Evolutionary conservation across 2,113 vertebrate species (phyloP).

Genomic region (Ifrita kowaldi): DNA sequence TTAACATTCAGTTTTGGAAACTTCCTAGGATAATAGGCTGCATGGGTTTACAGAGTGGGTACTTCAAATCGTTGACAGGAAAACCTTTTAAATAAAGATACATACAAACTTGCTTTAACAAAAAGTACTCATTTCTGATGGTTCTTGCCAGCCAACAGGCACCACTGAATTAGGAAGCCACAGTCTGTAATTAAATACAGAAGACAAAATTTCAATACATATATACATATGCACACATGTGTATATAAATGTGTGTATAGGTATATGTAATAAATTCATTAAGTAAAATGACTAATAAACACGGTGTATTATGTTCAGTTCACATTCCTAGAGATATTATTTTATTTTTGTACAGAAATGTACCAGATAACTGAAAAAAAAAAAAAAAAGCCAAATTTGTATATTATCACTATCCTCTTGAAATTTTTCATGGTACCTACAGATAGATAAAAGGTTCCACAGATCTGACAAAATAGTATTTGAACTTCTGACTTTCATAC

Average conservation of each 20-base stretch:
- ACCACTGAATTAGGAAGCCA: slow-evolving; percentile 66
- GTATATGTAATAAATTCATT: slow-evolving; percentile 44
- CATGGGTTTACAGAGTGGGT: slow-evolving; percentile 16
- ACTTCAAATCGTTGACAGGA: slow-evolving; percentile 23
- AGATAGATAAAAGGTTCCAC: slow-evolving; percentile 39
- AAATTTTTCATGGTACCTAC: slow-evolving; percentile 46
- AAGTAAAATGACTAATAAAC: slow-evolving; percentile 40
- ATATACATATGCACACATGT: slow-evolving; percentile 58
- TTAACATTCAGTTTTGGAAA: slow-evolving; percentile 67
- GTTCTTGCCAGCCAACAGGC: slow-evolving; percentile 65
- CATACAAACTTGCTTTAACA: not conserved
- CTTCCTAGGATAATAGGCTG: slow-evolving; percentile 34
- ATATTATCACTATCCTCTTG: not conserved
- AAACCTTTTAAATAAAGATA: slow-evolving; percentile 45
- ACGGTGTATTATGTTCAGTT: slow-evolving; percentile 51
- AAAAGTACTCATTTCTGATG: slow-evolving; percentile 20
- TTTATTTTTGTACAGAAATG: slow-evolving; percentile 47
- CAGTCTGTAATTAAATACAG: slow-evolving; percentile 69
- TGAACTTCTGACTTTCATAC: slow-evolving; percentile 30
- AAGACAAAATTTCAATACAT: slow-evolving; percentile 59
- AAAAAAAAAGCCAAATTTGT: slow-evolving; percentile 24
- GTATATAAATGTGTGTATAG: slow-evolving; percentile 37
- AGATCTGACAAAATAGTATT: slow-evolving; percentile 6
- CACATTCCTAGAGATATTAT: slow-evolving; percentile 63
- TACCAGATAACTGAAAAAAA: slow-evolving; percentile 36